Conservation (phyloP, 2,797 vertebrate species). For the Schizothorax lantsangensis region DNA sequence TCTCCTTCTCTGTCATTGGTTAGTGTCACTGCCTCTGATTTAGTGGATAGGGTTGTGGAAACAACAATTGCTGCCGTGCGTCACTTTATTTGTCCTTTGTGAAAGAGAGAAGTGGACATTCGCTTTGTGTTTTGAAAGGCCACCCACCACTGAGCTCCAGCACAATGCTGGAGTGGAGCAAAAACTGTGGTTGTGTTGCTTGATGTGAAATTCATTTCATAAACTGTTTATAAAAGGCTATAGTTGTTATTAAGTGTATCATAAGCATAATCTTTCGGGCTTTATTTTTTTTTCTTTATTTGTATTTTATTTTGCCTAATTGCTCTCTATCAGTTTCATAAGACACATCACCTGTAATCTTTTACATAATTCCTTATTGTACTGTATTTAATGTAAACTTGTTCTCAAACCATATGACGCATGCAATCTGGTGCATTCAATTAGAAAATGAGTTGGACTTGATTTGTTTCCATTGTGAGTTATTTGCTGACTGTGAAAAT, state of each 20-base stretch:
- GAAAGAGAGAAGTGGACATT: constrained; percentile 1
- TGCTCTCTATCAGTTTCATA: neutral
- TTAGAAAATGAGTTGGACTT: neutral
- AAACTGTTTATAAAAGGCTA: constrained; percentile 70
- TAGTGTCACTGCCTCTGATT: constrained; percentile 8
- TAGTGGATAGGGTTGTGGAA: neutral
- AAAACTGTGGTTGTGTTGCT: constrained; percentile 48
- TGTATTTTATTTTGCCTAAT: constrained; percentile 6
- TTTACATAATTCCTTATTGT: neutral
- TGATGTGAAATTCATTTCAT: constrained; percentile 74
- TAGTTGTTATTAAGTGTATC: constrained; percentile 69
- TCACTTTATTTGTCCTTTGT: constrained; percentile 11
- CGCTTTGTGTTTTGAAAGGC: neutral
- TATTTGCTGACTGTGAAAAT: neutral
- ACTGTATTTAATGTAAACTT: neutral
- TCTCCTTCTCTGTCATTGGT: neutral
- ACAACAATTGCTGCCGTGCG: neutral
- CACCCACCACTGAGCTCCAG: neutral
- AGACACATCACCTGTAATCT: neutral
- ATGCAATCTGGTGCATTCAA: neutral
- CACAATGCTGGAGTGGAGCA: neutral
- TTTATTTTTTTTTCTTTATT: neutral
- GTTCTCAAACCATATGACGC: neutral
- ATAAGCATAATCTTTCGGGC: neutral
- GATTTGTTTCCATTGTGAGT: neutral